Evolutionary conservation across 2,113 vertebrate species (phyloP).

Genomic region (Pedionomus torquatus): DNA sequence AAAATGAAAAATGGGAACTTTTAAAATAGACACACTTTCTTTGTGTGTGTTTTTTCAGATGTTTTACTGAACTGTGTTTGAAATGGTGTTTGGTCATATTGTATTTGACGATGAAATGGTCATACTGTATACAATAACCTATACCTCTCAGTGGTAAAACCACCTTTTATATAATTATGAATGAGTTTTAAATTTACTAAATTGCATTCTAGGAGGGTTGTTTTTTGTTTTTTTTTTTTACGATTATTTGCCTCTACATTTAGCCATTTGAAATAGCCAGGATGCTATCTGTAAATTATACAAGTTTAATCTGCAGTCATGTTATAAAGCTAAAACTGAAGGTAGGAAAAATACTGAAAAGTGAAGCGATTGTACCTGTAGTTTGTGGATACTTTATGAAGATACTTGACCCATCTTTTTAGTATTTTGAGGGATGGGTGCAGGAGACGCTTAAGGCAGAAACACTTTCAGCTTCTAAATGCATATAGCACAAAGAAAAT

Average conservation of each 20-base stretch:
- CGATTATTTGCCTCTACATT: not conserved
- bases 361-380: not conserved
- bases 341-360: not conserved
- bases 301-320: not conserved
- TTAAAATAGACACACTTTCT: accelerated
- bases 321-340: not conserved
- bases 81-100: not conserved
- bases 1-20: not conserved
- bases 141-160: not conserved
- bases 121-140: not conserved
- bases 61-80: too few species aligned
- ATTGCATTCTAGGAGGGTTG: not conserved
- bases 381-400: not conserved
- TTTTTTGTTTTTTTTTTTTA: not conserved
- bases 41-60: too few species aligned
- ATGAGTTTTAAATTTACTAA: not conserved
- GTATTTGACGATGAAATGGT: not conserved
- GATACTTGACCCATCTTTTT: not conserved
- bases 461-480: not conserved
- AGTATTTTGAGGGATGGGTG: not conserved
- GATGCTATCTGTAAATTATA: not conserved
- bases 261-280: not conserved
- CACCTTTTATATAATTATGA: not conserved
- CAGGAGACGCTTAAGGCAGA: not conserved
- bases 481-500: not conserved